Evolutionary conservation across 2,797 vertebrate species (phyloP), one percentile per base, ranked within the genome.

Genomic region (Tenualosa ilisha): DNA sequence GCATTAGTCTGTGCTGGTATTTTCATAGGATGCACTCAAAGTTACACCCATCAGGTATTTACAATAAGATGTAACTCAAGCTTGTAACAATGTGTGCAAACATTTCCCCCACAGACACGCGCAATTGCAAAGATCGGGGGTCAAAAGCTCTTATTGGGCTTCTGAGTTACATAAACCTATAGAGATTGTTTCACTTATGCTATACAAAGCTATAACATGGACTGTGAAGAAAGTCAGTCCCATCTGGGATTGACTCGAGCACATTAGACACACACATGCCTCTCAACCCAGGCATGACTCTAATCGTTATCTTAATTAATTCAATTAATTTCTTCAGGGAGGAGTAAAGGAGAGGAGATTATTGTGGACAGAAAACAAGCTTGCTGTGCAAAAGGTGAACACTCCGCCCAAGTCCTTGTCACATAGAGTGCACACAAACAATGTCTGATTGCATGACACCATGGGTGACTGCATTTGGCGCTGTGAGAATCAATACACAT

Each of bases 291-390:
- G 37, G 68, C 68, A 75, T 75, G 68, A 75, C 68, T 75, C 68
- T 31, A 75, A 75, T 75, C 68, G 68, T 75, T 75, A 75, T 75
- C 68, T 75, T 75, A 75, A 75, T 75, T 75, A 75, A 75, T 43
- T 75, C 68, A 75, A 40, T 75, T 75, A 75, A 75, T 75, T 75
- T 75, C 68, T 75, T 31, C 31, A 15, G 37, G 68, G 68, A 37
- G 12, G 68, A 75, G 68, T 37, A 40, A 43, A 75, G 68, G 31
- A 37, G 17, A 15, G 12, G 68, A 43, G 68, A 40, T 75, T 75
- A 31, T 75, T 75, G 53, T 53, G 56, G 56, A 65, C 49, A 51
- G 63, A 84, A 51, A 75, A 75, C 83, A 72, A 53, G 31, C 49
- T 56, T n/a, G 31, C 53, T 37, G 20, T n/a, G 26, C 68, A 75